Evolutionary conservation across 2,888 invertebrate genomes (phyloP).

Genomic region (Cephus pulcher): DNA sequence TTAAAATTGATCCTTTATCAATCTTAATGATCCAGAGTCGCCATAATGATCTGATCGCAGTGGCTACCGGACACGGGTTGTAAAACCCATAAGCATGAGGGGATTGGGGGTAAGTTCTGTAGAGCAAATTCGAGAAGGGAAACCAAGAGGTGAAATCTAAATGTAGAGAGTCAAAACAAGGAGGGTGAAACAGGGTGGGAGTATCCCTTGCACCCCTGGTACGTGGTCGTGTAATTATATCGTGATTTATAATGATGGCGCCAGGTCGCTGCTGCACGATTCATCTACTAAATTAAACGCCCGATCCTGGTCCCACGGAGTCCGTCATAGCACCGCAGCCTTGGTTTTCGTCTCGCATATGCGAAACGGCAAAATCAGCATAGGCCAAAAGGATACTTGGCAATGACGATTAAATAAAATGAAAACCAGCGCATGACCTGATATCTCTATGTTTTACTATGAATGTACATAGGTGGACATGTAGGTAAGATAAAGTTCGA

Average conservation of each 20-base stretch:
- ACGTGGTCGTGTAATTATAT: slow-evolving; percentile 52
- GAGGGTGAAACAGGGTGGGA: slow-evolving; percentile 16
- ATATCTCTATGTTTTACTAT: neutral
- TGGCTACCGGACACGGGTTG: neutral
- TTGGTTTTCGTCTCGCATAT: slow-evolving; percentile 32
- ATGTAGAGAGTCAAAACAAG: neutral
- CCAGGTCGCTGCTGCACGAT: slow-evolving; percentile 42
- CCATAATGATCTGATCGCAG: neutral
- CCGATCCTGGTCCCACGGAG: slow-evolving; percentile 45
- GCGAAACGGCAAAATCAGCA: neutral
- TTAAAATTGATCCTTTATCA: neutral
- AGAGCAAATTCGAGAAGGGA: neutral
- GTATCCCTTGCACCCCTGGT: slow-evolving; percentile 37
- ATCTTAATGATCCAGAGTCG: neutral
- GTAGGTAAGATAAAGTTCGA: too few species aligned
- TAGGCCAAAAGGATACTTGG: neutral
- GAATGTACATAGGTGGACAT: too few species aligned
- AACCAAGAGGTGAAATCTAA: neutral
- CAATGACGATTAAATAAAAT: neutral
- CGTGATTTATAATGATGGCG: slow-evolving; percentile 58
- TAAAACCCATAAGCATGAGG: neutral
- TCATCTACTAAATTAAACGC: slow-evolving; percentile 53
- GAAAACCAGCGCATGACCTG: neutral
- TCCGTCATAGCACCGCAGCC: slow-evolving; percentile 38
- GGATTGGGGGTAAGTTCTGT: neutral